Evolutionary conservation across 2,113 vertebrate species (phyloP), one percentile per base, ranked within the genome.

Genomic region (Sphyrna mokarran): DNA sequence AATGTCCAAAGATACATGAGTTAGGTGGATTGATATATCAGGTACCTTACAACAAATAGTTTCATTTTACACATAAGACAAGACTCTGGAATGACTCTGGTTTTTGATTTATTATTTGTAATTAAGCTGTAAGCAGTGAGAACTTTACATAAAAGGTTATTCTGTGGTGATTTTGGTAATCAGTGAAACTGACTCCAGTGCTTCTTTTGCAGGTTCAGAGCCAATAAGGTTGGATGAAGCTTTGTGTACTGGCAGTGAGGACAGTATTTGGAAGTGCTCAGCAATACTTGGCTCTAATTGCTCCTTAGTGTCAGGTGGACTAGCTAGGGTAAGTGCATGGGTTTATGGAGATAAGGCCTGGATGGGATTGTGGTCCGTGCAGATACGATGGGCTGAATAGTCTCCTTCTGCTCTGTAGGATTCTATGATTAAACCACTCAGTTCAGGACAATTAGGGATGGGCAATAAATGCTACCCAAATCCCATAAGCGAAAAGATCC

Each of bases 171-270:
- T 16, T 94, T 33, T 48, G 58, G 6, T 66, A n/a, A 63, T 66
- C 61, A 58, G 37, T n/a, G 48, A 40, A 69, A 69, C 69, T 69
- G 40, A 95, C 68, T 2, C 6, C 18, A 37, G 22, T 40, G 20
- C 33, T 76, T 95, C n/a, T 95, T 40, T 66, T 86, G 48, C 63
- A 95, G 95, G 95, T 40, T 23, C 33, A 85, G 95, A 80, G 48
- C 66, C 37, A 20, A 86, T 95, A 33, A 33, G 66, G 72, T 33
- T 95, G 10, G 78, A 86, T 86, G 78, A 95, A 85, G 37, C 66
- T 20, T 29, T 83, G 8, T 95, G 80, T 86, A 37, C 95, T 18
- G 95, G 78, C 80, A n/a, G n/a, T 86, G 95, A 95, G n/a, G 37
- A 33, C 48, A 85, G 54, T 33, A 86, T 86, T 33, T 83, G n/a